Evolutionary conservation across 2,797 vertebrate genomes (phyloP), one percentile per base, ranked within the genome.

Genomic region (Lerista edwardsae): DNA sequence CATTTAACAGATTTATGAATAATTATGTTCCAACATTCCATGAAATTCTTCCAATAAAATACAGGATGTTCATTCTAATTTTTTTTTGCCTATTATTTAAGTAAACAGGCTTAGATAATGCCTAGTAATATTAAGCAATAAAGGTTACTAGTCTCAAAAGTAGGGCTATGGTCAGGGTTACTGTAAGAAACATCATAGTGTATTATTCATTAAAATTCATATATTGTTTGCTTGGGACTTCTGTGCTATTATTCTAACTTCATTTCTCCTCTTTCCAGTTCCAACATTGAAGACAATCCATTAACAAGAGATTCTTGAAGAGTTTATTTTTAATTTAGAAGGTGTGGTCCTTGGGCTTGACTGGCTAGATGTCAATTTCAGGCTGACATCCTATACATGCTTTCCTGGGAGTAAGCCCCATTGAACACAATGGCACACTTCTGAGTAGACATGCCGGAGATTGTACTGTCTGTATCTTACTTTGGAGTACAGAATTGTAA

Each of bases 61-160:
- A 84, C 75, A 78, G 57, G 39, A 78, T 72, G 57, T 62, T 72
- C 67, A 72, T 62, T 72, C 44, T 51, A 62, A 79, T 29, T 78
- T 57, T 72, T 69, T 83, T 64, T 76, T 76, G 21, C 51, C 25
- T 64, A 69, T 68, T 83, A 76, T 83, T 83, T 76, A 76, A 69
- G 51, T 59, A 67, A 83, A 67, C 62, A 76, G 73, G 36, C 36
- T 80, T 71, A 71, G 67, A 71, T 80, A 55, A 31, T 31, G 12
- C 12, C 51, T 76, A 59, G 65, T 61, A 59, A 31, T 77, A 69
- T 77, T 84, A 77, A 69, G 29, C 55, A 44, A 68, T 55, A 79
- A 72, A 84, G 41, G 72, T 78, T 41, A 76, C 17, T 77, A 25
- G n/a, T 47, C 21, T 27, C 19, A 62, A 84, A 84, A 51, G 6